These are phyloP conservation scores for Aleadryas rufinucha DNA, from an alignment of 2,113 vertebrate species.

Conservation along the genomic window DNA sequence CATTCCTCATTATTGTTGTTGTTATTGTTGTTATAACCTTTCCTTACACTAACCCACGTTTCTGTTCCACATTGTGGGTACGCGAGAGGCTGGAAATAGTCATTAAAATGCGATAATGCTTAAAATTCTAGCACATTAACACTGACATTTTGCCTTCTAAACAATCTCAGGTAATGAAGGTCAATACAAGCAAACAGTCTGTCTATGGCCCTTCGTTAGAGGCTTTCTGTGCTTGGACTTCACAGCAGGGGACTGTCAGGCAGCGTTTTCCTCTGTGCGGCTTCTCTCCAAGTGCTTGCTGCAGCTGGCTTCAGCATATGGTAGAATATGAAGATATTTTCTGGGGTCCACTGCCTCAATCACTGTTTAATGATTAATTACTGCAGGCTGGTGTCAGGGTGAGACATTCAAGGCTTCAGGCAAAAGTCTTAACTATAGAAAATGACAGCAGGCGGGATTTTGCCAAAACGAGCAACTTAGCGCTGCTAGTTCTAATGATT, in stretches of 20 bases:
- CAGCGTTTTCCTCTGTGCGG: slow-evolving; percentile 50
- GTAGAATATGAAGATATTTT: slow-evolving; percentile 72
- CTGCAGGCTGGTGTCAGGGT: slow-evolving; percentile 73
- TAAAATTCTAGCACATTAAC: slow-evolving; percentile 71
- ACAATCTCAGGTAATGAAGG: slow-evolving; percentile 76
- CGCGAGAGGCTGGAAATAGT: slow-evolving; percentile 31
- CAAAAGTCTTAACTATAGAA: slow-evolving; percentile 72
- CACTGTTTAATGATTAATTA: slow-evolving; percentile 82
- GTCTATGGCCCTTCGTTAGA: slow-evolving; percentile 63
- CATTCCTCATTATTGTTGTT: slow-evolving; percentile 35
- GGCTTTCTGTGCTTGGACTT: slow-evolving; percentile 57
- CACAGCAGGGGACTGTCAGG: slow-evolving; percentile 71
- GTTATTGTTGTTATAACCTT: slow-evolving; percentile 66
- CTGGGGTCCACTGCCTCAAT: slow-evolving; percentile 69
- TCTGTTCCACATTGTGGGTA: slow-evolving; percentile 53
- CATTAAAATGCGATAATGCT: slow-evolving; percentile 73
- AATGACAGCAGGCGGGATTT: slow-evolving; percentile 71
- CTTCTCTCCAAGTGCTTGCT: slow-evolving; percentile 60
- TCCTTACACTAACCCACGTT: slow-evolving; percentile 52
- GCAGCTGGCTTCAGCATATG: slow-evolving; percentile 81
- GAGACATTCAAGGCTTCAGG: slow-evolving; percentile 69
- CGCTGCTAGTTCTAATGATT: slow-evolving; percentile 58
- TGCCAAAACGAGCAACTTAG: slow-evolving; percentile 61
- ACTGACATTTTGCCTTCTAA: slow-evolving; percentile 76
- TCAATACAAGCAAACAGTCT: slow-evolving; percentile 68